Base-by-base conservation (phyloP, 2,113 vertebrate genomes). In the Gila orcuttii region DNA sequence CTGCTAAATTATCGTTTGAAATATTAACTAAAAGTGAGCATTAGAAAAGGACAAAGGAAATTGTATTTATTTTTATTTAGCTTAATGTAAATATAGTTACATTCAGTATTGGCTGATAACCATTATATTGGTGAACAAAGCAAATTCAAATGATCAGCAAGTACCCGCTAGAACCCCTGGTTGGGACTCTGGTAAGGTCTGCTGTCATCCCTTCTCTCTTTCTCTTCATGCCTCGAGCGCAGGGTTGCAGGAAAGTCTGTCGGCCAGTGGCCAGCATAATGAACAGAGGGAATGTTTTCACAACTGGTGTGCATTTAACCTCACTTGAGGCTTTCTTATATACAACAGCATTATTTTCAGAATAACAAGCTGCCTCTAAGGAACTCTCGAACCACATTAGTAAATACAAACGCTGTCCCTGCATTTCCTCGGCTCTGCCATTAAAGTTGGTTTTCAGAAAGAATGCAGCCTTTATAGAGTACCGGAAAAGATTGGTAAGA, bases 271-370 rank as follows among this genome's bases (percentile, higher is more conserved):
- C 82, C 86, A 78, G 64, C 89, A 82, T 47, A 78, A 86, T 42
- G 89, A 89, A 83, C 39, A 64, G 57, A 82, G 85, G 86, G 78
- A 86, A 79, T 88, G 85, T 89, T 89, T 89, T 86, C 47, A 88
- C 89, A 89, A 89, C 89, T 89, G 89, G 85, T 82, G 82, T 52
- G 73, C 71, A 86, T 89, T 89, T 88, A 82, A 42, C 50, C 64
- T 25, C 81, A 75, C 84, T 79, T n/a, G 86, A 86, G 73, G 55
- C 76, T 82, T 86, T 85, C 86, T 87, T 69, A 79, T 86, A 86
- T 69, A 86, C 84, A 85, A 82, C 69, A 45, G 79, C 84, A 85
- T 85, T 88, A 81, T 88, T 88, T 85, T 83, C 79, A 45, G 79
- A 88, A 57, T 78, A 84, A 68, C 76, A 39, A 89, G 76, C 78